Base-by-base conservation (phyloP, 2,888 invertebrate genomes). In the Neocrepidodera transversa region DNA sequence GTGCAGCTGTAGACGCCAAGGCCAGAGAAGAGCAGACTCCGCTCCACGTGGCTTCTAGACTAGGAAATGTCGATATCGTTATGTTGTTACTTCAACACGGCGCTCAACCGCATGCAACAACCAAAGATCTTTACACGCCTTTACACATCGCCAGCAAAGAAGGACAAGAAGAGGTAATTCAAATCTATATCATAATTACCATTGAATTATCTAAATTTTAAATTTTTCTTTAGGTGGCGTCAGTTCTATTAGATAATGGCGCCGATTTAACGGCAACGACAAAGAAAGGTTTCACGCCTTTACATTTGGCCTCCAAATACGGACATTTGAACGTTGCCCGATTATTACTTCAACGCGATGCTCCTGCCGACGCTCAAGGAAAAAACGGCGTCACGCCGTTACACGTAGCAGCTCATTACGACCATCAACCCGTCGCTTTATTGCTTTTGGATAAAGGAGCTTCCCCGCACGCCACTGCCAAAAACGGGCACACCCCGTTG, bases 91-190 rank as follows among this genome's bases (percentile, higher is more conserved):
- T 99, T 64, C 97, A 97, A 79, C 95, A 97, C 77, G 96, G 95
- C 16, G 97, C 97, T 1, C 86, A 87, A 55, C 90, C 93, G 0
- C 91, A 95, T 70, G 91, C 94, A 1, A 87, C 90, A 40, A 97
- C 98, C 4, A 95, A 95, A 79, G 98, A 97, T 81, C 86, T 90
- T 74, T 98, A 98, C 82, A 97, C 97, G 1, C 93, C 97, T 0
- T 82, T 98, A 28, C 98, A 98, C 78, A 97, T 98, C 71, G 97
- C 97, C 3, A 95, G 97, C 49, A 98, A 98, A 79, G 97, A 97
- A 79, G 96, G 96, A 68, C 93, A 94, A 79, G 92, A 93, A 78
- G 92, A 93, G 79, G 84, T 84, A 73, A 54, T 47, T 3, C 3
- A 23, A 5, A 7, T 13, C 16, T 40, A 40, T 10, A 3, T 13